Conservation (phyloP, 1,140 invertebrate genomes). For the Ridgeia piscesae region DNA sequence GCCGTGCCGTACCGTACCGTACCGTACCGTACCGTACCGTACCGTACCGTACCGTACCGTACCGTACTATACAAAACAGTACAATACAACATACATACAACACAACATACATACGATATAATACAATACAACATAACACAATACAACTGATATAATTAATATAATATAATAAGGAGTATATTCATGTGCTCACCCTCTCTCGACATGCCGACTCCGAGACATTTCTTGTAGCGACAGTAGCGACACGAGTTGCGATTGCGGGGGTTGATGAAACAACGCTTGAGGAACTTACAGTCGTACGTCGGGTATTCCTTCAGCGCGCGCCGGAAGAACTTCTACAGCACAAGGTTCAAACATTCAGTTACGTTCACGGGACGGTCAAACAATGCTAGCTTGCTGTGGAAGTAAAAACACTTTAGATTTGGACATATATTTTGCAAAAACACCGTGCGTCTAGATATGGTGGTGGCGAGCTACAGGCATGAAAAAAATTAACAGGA, state of each 20-base stretch:
- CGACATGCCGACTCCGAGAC: slow-evolving; percentile 91
- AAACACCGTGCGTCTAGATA: not conserved
- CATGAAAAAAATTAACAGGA: no score
- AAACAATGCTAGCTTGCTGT: no score
- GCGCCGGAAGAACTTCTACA: slow-evolving; percentile 89
- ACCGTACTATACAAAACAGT: no score
- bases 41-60: no score
- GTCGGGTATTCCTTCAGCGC: slow-evolving; percentile 84
- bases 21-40: no score
- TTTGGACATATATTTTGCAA: no score
- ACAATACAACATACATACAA: no score
- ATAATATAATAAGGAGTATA: not conserved
- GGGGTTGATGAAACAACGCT: slow-evolving; percentile 86
- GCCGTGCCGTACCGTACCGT: no score
- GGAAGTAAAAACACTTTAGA: no score
- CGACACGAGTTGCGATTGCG: slow-evolving; percentile 95
- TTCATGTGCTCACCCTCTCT: slow-evolving; percentile 66
- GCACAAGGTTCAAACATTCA: not conserved
- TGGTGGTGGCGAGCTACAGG: not conserved
- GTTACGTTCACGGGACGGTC: not conserved
- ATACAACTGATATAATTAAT: no score
- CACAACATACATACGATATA: no score
- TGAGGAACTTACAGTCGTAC: slow-evolving; percentile 48
- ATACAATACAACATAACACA: no score
- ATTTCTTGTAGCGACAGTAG: slow-evolving; percentile 88